phyloP scores from a whole-genome alignment of 2,113 vertebrate species.

The Ibidorhyncha struthersii region DNA sequence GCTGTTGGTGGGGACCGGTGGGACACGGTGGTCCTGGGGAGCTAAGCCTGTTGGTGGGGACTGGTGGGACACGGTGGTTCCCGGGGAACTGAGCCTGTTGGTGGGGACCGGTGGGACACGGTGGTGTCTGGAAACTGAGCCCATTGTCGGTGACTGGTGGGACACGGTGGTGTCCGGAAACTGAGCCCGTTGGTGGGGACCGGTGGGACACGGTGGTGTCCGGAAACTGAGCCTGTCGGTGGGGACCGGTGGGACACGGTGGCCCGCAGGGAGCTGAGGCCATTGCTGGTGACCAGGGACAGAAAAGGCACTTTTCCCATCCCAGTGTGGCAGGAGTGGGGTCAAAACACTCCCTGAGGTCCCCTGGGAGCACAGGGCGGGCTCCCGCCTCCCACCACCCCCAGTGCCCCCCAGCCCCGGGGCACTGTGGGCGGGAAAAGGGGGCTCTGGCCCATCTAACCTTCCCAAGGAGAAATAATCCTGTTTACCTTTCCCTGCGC shows the following conservation, averaged over 20 bases:
- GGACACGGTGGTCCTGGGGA: too few species aligned
- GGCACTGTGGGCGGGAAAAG: not conserved
- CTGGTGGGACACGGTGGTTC: too few species aligned
- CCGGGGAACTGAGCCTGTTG: too few species aligned
- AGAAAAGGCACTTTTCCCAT: not conserved
- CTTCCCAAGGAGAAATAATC: not conserved
- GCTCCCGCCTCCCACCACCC: not conserved
- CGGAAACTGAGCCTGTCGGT: too few species aligned
- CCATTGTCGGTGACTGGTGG: accelerated
- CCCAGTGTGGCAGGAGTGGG: accelerated
- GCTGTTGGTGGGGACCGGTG: not conserved
- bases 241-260: not conserved
- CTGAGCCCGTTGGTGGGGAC: not conserved
- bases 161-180: not conserved
- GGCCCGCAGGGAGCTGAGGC: too few species aligned
- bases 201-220: accelerated
- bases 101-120: too few species aligned
- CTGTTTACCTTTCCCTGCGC: not conserved
- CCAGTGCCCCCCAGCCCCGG: accelerated
- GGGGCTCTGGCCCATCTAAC: accelerated
- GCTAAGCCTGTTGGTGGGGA: too few species aligned
- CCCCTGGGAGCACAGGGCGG: not conserved
- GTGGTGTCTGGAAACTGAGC: not conserved
- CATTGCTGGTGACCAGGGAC: accelerated
- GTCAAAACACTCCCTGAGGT: accelerated